phyloP scores from a whole-genome alignment of 64 coral and sea anemone species.

The Catalaphyllia jardinei region DNA sequence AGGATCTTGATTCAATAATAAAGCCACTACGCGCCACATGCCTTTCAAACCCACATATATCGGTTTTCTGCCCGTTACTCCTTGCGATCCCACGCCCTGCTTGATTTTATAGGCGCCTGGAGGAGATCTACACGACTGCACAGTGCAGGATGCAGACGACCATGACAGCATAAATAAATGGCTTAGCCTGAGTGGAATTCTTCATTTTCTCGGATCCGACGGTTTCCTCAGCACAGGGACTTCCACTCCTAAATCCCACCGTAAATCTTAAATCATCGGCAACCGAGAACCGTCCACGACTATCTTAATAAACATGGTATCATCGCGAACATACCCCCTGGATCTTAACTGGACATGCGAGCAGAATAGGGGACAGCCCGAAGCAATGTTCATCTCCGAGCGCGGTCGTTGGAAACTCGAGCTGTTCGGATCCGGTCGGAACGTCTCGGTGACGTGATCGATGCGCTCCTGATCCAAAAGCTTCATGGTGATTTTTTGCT shows the following conservation, averaged over 20 bases:
- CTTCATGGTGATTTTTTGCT: constrained; percentile 74
- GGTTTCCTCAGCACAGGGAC: too few species aligned
- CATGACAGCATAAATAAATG: too few species aligned
- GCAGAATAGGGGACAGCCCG: constrained; percentile 80
- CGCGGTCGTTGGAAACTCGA: constrained; percentile 79
- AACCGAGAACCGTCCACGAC: constrained; percentile 42
- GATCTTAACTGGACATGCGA: constrained; percentile 56
- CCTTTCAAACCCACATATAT: too few species aligned
- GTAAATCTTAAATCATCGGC: constrained; percentile 26
- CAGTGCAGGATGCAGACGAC: too few species aligned
- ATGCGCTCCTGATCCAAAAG: constrained; percentile 62
- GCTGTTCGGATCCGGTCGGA: constrained; percentile 90
- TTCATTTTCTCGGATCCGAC: too few species aligned
- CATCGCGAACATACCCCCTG: constrained; percentile 69
- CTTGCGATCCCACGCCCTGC: too few species aligned
- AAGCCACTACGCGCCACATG: too few species aligned
- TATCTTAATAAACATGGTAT: constrained; percentile 82
- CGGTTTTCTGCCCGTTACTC: too few species aligned
- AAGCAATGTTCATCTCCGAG: constrained; percentile 83
- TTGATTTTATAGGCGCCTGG: too few species aligned
- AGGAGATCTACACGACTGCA: too few species aligned
- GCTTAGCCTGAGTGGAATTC: too few species aligned
- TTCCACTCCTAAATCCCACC: not conserved
- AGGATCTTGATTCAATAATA: too few species aligned
- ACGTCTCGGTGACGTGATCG: constrained; percentile 68